A percentile compares a stretch with the other conserved stretches of the same genome.
These are phyloP conservation scores for Sarcophaga subvicina DNA, from an alignment of 2,888 invertebrate species.

Conservation along the genomic window DNA sequence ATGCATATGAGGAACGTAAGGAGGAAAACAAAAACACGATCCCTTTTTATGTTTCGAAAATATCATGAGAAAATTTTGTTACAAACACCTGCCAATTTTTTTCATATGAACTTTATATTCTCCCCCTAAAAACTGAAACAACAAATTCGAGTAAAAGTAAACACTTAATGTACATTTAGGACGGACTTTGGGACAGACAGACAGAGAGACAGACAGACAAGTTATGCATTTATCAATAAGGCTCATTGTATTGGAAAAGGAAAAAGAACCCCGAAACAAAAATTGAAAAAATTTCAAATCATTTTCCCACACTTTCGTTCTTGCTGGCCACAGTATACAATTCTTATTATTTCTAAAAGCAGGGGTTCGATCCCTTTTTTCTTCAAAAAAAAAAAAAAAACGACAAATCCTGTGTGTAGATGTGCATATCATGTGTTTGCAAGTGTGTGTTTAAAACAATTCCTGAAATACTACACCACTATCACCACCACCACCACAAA, in stretches of 20 bases:
- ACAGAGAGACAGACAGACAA: conserved; percentile 31
- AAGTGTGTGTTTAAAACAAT: conserved; percentile 31
- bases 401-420: conserved; percentile 13
- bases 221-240: conserved; percentile 61
- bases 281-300: conserved; percentile 72
- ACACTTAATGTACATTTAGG: conserved; percentile 57
- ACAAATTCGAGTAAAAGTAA: conserved; percentile 66
- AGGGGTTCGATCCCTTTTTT: conserved; percentile 62
- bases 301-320: conserved; percentile 79
- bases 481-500: conserved; percentile 31
- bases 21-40: conserved; percentile 40
- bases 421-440: not conserved
- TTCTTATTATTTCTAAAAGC: not conserved
- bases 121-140: conserved; percentile 45
- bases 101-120: conserved; percentile 72
- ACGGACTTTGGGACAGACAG: conserved; percentile 28
- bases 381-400: no score
- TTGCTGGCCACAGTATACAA: conserved; percentile 1
- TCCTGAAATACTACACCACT: conserved; percentile 50
- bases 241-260: conserved; percentile 73
- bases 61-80: conserved; percentile 79
- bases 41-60: conserved; percentile 60
- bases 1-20: no score
- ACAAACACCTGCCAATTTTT: conserved; percentile 81
- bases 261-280: conserved; percentile 43